These are phyloP conservation scores for Caloenas nicobarica DNA, from an alignment of 2,113 vertebrate genomes.

Conservation along the genomic window DNA sequence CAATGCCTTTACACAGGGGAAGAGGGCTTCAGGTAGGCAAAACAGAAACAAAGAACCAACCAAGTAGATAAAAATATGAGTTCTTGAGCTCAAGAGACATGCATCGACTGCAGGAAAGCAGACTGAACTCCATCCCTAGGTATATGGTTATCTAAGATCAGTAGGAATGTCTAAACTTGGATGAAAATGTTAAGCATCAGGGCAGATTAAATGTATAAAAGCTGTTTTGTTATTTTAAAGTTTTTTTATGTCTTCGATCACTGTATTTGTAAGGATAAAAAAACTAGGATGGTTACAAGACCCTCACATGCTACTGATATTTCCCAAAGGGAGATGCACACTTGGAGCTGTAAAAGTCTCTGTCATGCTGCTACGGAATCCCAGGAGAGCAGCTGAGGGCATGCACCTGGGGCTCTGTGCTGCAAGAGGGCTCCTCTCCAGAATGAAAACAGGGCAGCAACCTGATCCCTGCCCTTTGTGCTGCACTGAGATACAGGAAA, in stretches of 20 bases:
- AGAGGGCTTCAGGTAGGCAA: neutral
- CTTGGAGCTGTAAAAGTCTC: neutral
- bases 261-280: neutral
- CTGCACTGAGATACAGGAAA: neutral
- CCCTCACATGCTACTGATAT: neutral
- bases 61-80: neutral
- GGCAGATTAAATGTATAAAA: neutral
- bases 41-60: constrained; percentile 7
- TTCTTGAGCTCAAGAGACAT: neutral
- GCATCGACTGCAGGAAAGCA: neutral
- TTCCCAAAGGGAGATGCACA: neutral
- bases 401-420: neutral
- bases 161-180: neutral
- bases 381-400: neutral
- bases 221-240: neutral
- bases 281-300: neutral
- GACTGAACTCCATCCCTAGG: neutral
- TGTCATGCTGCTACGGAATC: neutral
- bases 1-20: neutral
- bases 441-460: neutral
- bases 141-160: neutral
- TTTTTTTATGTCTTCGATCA: neutral
- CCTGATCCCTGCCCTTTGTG: neutral
- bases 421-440: neutral
- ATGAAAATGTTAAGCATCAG: neutral